Percentiles rank a stretch among this genome's conserved stretches.
Evolutionary conservation across 1,140 invertebrate species (phyloP).

Genomic region (Danaus melanippus): DNA sequence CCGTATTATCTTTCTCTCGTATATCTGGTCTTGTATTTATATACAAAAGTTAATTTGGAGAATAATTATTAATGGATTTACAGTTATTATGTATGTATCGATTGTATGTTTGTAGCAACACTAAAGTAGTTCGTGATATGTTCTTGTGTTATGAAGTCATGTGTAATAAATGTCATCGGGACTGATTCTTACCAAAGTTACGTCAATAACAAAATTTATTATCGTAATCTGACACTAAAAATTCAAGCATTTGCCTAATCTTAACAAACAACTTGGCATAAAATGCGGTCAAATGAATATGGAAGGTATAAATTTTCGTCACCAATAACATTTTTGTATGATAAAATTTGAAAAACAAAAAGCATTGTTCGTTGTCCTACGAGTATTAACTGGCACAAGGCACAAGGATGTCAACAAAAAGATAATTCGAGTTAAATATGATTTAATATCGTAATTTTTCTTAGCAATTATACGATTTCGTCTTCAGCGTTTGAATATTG

Average conservation of each 20-base stretch:
- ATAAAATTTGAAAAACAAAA: too few relatives aligned
- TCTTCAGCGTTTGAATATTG: conserved; percentile 66
- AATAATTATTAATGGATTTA: too few relatives aligned
- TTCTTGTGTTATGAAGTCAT: too few relatives aligned
- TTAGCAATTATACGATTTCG: conserved; percentile 68
- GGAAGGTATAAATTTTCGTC: too few relatives aligned
- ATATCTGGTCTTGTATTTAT: too few relatives aligned
- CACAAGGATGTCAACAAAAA: conserved; percentile 21
- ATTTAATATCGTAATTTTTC: conserved; percentile 70
- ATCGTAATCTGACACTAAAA: conserved; percentile 24
- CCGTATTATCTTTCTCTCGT: too few relatives aligned
- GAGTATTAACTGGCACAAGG: neutral
- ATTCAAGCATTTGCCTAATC: conserved; percentile 27
- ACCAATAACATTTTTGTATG: neutral
- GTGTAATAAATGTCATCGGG: too few relatives aligned
- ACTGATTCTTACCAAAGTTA: conserved; percentile 19
- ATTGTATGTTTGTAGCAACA: too few relatives aligned
- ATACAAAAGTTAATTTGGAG: too few relatives aligned
- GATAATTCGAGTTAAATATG: conserved; percentile 66
- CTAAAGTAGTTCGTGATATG: too few relatives aligned
- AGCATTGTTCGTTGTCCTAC: neutral
- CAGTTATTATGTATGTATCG: too few relatives aligned
- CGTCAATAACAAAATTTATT: conserved; percentile 16
- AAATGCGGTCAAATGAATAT: conserved; percentile 9
- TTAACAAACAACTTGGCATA: conserved; percentile 23